A percentile compares a stretch with the other conserved stretches of the same genome.
phyloP scores from a whole-genome alignment of 2,113 vertebrate species.

The Haemorhous mexicanus region DNA sequence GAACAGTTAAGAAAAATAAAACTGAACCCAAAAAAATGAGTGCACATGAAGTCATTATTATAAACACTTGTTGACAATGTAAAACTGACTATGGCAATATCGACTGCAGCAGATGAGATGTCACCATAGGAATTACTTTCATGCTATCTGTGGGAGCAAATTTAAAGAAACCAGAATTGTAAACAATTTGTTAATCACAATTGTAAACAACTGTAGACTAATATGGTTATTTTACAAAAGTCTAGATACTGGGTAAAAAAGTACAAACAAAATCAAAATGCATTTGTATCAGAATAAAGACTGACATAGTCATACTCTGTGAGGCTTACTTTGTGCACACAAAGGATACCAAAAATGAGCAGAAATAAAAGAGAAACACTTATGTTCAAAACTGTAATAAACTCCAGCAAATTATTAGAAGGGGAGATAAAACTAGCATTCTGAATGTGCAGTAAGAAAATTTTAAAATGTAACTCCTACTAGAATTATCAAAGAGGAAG shows the following conservation, averaged over 20 bases:
- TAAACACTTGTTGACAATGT: neutral
- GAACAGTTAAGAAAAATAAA: neutral
- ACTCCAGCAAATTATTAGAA: neutral
- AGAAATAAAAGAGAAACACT: neutral
- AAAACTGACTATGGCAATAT: neutral
- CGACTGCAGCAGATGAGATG: neutral
- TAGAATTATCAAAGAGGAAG: neutral
- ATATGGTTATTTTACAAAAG: neutral
- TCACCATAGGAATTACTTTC: neutral
- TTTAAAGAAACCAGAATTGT: neutral
- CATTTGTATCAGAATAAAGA: neutral
- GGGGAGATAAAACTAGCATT: neutral
- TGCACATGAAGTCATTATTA: neutral
- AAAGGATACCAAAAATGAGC: neutral
- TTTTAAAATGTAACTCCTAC: neutral
- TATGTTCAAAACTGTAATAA: neutral
- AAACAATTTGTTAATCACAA: neutral
- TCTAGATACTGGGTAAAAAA: neutral
- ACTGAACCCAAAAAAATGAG: neutral
- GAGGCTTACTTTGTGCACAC: neutral
- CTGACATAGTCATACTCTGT: neutral
- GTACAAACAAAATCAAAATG: neutral
- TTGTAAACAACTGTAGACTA: neutral
- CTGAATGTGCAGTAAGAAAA: neutral
- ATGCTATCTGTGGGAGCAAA: neutral